Percentiles rank a stretch among this genome's conserved stretches.
These are phyloP conservation scores for Drosophila crucigera DNA, from an alignment of 2,888 invertebrate species.

Conservation along the genomic window DNA sequence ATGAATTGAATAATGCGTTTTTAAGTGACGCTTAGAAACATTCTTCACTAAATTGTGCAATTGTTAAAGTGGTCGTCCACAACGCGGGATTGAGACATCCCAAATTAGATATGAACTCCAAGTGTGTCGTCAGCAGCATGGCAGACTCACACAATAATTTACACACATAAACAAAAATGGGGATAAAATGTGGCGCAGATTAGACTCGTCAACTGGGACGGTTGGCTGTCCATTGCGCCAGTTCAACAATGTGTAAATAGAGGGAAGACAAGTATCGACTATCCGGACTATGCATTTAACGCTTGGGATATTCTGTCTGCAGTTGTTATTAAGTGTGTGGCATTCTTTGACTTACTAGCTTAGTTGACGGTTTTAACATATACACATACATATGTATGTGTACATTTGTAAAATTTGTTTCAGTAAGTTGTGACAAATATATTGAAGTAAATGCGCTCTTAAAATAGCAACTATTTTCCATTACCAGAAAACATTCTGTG, in stretches of 20 bases:
- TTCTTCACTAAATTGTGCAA: slow-evolving; percentile 82
- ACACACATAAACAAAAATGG: slow-evolving; percentile 11
- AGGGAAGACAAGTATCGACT: neutral
- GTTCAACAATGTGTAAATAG: too few relatives aligned
- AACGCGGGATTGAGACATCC: slow-evolving; percentile 41
- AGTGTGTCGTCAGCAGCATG: slow-evolving; percentile 43
- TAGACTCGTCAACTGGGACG: slow-evolving; percentile 39
- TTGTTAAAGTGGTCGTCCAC: slow-evolving; percentile 60
- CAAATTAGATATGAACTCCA: slow-evolving; percentile 55
- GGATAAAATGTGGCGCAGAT: slow-evolving; percentile 57
- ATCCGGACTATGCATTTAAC: slow-evolving; percentile 1
- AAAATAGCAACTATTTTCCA: slow-evolving; percentile 24
- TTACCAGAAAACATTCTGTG: slow-evolving; percentile 12
- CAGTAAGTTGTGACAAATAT: neutral
- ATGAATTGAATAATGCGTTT: slow-evolving; percentile 81
- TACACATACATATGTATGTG: neutral
- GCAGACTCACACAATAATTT: slow-evolving; percentile 25
- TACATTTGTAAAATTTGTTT: slow-evolving; percentile 11
- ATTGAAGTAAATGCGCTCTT: slow-evolving; percentile 11
- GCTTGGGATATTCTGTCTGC: neutral
- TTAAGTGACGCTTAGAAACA: slow-evolving; percentile 83
- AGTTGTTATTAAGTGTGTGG: neutral
- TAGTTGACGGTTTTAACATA: slow-evolving; percentile 8
- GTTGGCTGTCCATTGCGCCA: too few relatives aligned
- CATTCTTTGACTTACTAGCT: slow-evolving; percentile 25